phyloP scores from a whole-genome alignment of 2,888 invertebrate species.

The Stegana nigrithorax region DNA sequence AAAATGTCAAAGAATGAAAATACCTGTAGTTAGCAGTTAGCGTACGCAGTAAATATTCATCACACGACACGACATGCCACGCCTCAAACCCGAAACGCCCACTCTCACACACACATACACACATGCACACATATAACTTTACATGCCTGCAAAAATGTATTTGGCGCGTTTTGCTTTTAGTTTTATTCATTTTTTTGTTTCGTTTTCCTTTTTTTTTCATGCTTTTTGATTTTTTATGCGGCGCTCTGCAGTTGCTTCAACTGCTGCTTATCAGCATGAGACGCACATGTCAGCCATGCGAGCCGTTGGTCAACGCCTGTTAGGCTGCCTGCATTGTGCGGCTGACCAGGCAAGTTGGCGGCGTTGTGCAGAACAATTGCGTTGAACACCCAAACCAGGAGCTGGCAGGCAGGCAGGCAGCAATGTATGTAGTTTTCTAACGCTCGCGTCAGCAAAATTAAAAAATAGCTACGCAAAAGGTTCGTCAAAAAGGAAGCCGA shows the following conservation, averaged over 20 bases:
- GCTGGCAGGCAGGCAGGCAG: conserved; percentile 5
- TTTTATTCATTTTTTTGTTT: conserved; percentile 28
- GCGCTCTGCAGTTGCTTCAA: neutral
- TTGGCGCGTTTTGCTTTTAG: neutral
- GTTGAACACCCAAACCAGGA: too few relatives aligned
- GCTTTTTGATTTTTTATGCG: conserved; percentile 45
- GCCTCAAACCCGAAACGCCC: neutral
- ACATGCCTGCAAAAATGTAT: too few relatives aligned
- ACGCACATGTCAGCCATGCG: conserved; percentile 50
- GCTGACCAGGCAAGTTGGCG: too few relatives aligned
- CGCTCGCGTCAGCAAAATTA: conserved; percentile 61
- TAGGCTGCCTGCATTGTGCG: conserved; percentile 17
- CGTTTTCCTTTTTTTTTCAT: conserved; percentile 3
- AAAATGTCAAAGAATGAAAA: conserved; percentile 58
- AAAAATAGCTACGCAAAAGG: conserved; percentile 59
- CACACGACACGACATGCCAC: conserved; percentile 43
- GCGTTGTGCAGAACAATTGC: too few relatives aligned
- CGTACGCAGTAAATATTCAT: conserved; percentile 62
- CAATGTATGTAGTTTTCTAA: conserved; percentile 15
- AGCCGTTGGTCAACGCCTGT: conserved; percentile 19
- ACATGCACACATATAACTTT: neutral
- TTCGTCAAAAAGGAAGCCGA: too few relatives aligned
- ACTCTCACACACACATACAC: neutral
- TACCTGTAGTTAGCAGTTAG: conserved; percentile 62
- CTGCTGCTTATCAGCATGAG: conserved; percentile 57